Conservation (phyloP, 2,113 vertebrate species). For the Mormyrus lacerda region DNA sequence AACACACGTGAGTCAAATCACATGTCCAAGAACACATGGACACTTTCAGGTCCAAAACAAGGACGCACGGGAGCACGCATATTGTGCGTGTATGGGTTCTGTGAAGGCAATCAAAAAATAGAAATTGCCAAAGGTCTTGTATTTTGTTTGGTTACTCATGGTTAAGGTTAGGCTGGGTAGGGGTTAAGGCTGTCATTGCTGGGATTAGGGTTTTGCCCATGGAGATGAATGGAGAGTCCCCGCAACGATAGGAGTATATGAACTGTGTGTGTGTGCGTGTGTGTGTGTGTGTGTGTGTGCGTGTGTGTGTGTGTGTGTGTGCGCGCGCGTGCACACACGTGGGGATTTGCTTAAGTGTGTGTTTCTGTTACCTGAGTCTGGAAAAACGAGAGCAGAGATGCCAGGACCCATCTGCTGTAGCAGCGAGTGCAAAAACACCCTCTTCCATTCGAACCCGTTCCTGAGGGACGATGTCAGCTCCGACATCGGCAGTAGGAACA, state of each 20-base stretch:
- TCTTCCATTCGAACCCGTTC: conserved; percentile 26
- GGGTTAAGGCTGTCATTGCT: too few species aligned
- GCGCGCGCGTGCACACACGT: background rate
- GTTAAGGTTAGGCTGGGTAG: too few species aligned
- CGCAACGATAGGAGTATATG: background rate
- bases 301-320: background rate
- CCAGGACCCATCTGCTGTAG: background rate
- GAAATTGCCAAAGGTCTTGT: too few species aligned
- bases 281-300: too few species aligned
- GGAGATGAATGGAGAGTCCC: background rate
- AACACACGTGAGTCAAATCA: background rate
- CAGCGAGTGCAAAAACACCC: background rate
- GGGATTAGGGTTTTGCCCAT: too few species aligned
- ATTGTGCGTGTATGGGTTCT: background rate
- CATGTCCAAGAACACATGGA: background rate
- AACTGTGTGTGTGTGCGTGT: background rate
- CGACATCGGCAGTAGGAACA: background rate
- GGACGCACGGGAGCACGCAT: background rate
- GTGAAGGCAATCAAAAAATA: too few species aligned
- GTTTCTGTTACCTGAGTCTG: background rate
- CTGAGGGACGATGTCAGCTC: conserved; percentile 48
- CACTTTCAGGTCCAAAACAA: background rate
- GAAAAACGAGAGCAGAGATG: background rate
- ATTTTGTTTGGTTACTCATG: too few species aligned
- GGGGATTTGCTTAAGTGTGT: background rate